A percentile compares a stretch with the other conserved stretches of the same genome.
phyloP scores from a whole-genome alignment of 1,140 invertebrate genomes.

The Macrostomum lignano region DNA sequence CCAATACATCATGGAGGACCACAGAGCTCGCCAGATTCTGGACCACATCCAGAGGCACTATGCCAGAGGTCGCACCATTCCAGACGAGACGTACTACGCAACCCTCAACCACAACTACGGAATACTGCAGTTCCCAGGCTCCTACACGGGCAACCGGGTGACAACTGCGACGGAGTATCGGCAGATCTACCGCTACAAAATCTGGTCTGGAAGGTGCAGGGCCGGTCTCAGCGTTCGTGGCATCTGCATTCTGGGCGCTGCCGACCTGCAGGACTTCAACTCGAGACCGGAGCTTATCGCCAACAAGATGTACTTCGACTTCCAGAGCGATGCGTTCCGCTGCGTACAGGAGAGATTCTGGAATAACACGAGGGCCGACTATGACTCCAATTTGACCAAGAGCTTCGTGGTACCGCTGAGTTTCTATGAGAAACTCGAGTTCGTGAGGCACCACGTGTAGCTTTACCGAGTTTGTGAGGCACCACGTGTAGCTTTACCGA shows the following conservation, averaged over 20 bases:
- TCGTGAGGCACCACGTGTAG: too few relatives aligned
- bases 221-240: constrained; percentile 7
- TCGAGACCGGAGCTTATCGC: constrained; percentile 12
- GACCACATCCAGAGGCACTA: constrained; percentile 2
- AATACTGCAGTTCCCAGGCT: constrained; percentile 7
- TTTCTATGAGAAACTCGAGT: too few relatives aligned
- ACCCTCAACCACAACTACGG: constrained; percentile 9
- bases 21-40: constrained; percentile 3
- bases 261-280: constrained; percentile 12
- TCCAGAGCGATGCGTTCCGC: constrained; percentile 11
- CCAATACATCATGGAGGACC: constrained; percentile 6
- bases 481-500: too few relatives aligned
- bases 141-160: constrained; percentile 4
- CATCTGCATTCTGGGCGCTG: constrained; percentile 14
- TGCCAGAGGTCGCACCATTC: constrained; percentile 3
- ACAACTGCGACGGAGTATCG: neutral
- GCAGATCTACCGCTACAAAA: constrained; percentile 4
- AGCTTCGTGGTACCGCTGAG: too few relatives aligned
- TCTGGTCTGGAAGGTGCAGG: constrained; percentile 3
- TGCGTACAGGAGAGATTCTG: constrained; percentile 22
- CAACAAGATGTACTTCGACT: constrained; percentile 19
- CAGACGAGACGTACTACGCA: constrained; percentile 10
- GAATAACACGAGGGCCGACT: too few relatives aligned
- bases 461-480: too few relatives aligned
- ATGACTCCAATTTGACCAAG: too few relatives aligned